Evolutionary conservation across 2,888 invertebrate species (phyloP), one percentile per base, ranked within the genome.

Genomic region (Hoplodrina ambigua): DNA sequence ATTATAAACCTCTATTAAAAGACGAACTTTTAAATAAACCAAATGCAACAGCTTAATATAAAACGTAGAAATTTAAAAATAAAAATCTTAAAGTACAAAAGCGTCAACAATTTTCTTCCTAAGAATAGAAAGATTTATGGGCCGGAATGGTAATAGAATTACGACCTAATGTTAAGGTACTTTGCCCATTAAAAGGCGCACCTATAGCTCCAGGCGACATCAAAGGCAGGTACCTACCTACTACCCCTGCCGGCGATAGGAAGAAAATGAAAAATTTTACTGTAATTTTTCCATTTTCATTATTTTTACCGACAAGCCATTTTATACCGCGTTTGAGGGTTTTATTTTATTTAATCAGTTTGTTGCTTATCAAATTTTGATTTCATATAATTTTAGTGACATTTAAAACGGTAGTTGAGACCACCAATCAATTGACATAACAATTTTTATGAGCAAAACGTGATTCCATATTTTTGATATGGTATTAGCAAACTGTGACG

Each of bases 101-200:
- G 66, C 58, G 49, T 55, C 58, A 20, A 30, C 57, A 55, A 61
- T 61, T 65, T 79, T 66, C 30, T 59, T 41, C 52, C 54, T 52
- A 37, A 57, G 33, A 75, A 63, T 75, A 63, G 8, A 67, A 75
- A 67, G 63, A 75, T 80, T 76, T 75, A 76, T 63, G 44, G 19
- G 8, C 52, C 20, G n/a, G 25, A 60, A 75, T 63, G 19, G 55
- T 63, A 80, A 75, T 80, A 63, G 25, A 67, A 75, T 77, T 80
- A 75, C 60, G 44, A 37, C 11, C 33, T 63, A 63, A 63, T 63
- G 19, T 53, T 44, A 49, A 25, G 59, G 55, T 67, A 80, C 80
- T 80, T 76, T 64, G 44, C 68, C 59, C 76, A 80, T 80, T 75
- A 75, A 63, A 66, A 57, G 67, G 30, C 33, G 75, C 63, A 33